Evolutionary conservation across 2,888 invertebrate genomes (phyloP).

Genomic region (Invenusta paracnida): DNA sequence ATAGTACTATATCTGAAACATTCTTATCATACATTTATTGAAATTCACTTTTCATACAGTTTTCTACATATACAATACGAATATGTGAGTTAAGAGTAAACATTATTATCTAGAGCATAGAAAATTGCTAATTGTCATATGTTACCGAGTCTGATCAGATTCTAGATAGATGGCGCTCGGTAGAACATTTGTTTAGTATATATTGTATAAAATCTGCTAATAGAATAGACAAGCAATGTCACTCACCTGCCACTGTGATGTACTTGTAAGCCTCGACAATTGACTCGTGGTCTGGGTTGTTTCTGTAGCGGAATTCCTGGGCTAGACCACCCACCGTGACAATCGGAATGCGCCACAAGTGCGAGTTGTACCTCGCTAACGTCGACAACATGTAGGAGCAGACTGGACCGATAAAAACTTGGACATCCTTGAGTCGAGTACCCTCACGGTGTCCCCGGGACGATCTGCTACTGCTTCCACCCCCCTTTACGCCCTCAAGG

Average conservation of each 20-base stretch:
- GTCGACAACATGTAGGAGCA: conserved; percentile 12
- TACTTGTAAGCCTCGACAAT: neutral
- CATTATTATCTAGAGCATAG: too few species aligned
- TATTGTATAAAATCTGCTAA: too few species aligned
- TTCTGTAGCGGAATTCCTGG: conserved; percentile 10
- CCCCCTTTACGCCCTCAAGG: neutral
- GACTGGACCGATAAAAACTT: conserved; percentile 9
- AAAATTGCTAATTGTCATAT: too few species aligned
- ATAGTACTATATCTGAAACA: too few species aligned
- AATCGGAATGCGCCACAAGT: conserved; percentile 26
- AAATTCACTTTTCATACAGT: too few species aligned
- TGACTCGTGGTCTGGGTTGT: neutral
- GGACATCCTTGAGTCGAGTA: neutral
- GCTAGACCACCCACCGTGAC: conserved; percentile 25
- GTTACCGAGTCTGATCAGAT: too few species aligned
- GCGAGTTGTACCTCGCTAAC: neutral
- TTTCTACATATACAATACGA: too few species aligned
- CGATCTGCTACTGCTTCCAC: neutral
- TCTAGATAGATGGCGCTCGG: too few species aligned
- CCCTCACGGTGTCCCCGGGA: neutral
- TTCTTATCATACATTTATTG: too few species aligned
- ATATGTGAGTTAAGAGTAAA: too few species aligned
- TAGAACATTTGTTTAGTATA: too few species aligned
- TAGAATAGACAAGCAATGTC: too few species aligned
- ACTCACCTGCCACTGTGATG: neutral